Percentiles rank a stretch among this genome's conserved stretches.
Conservation (phyloP, 2,113 vertebrate species). For the Macaca mulatta region DNA sequence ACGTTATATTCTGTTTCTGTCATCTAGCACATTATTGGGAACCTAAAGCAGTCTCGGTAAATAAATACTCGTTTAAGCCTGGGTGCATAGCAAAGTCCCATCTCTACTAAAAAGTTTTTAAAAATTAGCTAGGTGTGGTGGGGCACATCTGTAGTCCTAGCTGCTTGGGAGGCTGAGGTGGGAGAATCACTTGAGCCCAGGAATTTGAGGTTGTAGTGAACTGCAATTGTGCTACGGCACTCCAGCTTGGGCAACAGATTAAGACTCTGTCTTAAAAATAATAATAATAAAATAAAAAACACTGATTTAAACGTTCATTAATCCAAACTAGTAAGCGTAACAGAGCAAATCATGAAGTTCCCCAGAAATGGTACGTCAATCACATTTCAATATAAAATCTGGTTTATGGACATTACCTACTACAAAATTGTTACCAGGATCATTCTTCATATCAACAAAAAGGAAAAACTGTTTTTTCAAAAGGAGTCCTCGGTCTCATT, state of each 20-base stretch:
- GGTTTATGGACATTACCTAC: conserved; percentile 13
- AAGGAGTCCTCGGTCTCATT: background rate
- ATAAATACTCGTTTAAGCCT: background rate
- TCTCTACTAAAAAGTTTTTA: no score
- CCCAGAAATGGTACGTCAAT: background rate
- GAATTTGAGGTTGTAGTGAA: no score
- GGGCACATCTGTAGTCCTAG: no score
- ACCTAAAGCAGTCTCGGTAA: conserved; percentile 9
- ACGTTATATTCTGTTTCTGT: conserved; percentile 1
- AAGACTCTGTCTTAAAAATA: no score
- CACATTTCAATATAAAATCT: background rate
- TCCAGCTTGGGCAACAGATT: no score
- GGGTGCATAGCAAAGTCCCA: no score
- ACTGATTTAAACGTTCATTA: background rate
- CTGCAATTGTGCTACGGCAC: no score
- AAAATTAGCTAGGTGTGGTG: no score
- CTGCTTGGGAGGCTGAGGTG: no score
- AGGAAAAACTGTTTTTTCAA: background rate
- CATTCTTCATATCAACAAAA: background rate
- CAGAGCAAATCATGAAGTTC: background rate
- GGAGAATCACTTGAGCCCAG: no score
- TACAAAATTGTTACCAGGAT: background rate
- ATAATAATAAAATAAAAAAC: background rate
- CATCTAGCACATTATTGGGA: background rate
- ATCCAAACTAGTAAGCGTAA: background rate